Base-by-base conservation (phyloP, 2,797 vertebrate genomes). In the Xiphorhynchus erythropygius region DNA sequence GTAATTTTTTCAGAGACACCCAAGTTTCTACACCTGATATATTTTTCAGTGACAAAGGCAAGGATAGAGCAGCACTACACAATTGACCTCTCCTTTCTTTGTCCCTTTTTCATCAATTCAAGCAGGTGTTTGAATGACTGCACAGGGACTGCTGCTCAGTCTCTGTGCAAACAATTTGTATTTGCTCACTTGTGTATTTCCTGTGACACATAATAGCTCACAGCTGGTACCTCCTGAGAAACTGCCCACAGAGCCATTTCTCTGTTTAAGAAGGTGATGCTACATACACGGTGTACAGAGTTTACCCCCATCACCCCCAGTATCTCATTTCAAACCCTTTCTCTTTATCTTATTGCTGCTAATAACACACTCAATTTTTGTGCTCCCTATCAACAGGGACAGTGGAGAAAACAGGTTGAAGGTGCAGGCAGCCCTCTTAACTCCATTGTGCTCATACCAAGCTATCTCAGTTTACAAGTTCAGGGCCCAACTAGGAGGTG, bases 391-490 rank as follows among this genome's bases (percentile, higher is more conserved):
- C 42, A 16, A 21, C 23, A 12, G 32, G 11, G 24, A 3, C 25
- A 3, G 42, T 3, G 33, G 22, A 50, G 27, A 42, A 60, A 50
- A 30, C 2, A 53, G 73, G 79, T 42, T 5, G 22, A 62, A 39
- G 47, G 71, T 46, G 10, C 41, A n/a, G 57, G 55, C 46, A 86
- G 46, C 69, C 37, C 28, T 75, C n/a, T 25, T 11, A 15, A 10
- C 44, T 42, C 35, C 53, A 2, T 63, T 2, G 4, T 21, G 37
- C 14, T 68, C 62, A 4, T 9, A 7, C 25, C 41, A 22, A 42
- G 19, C 18, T 22, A 7, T 11, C 24, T 33, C 0, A 0, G 7
- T 11, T 15, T 27, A 13, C 12, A 12, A 39, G 35, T 2, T 19
- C 55, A n/a, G 71, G 35, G 28, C 35, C 15, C 42, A 5, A 3